A percentile compares a stretch with the other conserved stretches of the same genome.
These are phyloP conservation scores for Galleria mellonella DNA, from an alignment of 1,140 invertebrate genomes.

Conservation along the genomic window DNA sequence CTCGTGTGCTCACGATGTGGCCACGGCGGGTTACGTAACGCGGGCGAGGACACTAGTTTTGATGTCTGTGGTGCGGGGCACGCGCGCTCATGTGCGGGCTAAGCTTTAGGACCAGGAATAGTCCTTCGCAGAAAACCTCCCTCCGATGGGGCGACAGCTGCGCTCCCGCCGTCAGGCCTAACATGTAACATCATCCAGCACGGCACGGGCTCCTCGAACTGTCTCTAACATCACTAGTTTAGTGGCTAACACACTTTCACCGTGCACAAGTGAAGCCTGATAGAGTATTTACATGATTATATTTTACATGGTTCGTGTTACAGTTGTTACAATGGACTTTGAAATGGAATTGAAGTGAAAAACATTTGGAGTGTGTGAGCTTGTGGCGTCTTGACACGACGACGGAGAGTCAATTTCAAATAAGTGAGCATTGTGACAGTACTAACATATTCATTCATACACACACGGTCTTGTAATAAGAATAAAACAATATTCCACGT, in stretches of 20 bases:
- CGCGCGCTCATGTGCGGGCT: constrained; percentile 90
- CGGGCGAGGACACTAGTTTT: constrained; percentile 20
- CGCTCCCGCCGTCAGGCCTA: constrained; percentile 65
- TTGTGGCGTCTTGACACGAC: too few relatives aligned
- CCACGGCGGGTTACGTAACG: constrained; percentile 36
- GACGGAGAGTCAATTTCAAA: too few relatives aligned
- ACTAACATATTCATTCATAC: too few relatives aligned
- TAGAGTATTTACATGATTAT: constrained; percentile 29
- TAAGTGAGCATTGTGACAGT: too few relatives aligned
- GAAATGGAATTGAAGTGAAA: too few relatives aligned
- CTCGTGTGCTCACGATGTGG: constrained; percentile 9
- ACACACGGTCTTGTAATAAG: too few relatives aligned
- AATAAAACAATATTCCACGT: too few relatives aligned
- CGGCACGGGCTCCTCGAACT: background rate
- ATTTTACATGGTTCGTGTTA: constrained; percentile 36
- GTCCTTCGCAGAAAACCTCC: constrained; percentile 95
- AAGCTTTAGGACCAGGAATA: constrained; percentile 95
- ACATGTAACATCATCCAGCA: too few relatives aligned
- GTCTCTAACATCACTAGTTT: constrained; percentile 3
- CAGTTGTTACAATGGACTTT: background rate
- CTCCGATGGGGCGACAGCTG: constrained; percentile 96
- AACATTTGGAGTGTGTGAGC: too few relatives aligned
- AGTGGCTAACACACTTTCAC: constrained; percentile 3
- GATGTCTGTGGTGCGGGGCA: constrained; percentile 35
- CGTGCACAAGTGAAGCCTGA: constrained; percentile 6